Evolutionary conservation across 2,888 invertebrate species (phyloP), one percentile per base, ranked within the genome.

Genomic region (Drosophila sordidula): DNA sequence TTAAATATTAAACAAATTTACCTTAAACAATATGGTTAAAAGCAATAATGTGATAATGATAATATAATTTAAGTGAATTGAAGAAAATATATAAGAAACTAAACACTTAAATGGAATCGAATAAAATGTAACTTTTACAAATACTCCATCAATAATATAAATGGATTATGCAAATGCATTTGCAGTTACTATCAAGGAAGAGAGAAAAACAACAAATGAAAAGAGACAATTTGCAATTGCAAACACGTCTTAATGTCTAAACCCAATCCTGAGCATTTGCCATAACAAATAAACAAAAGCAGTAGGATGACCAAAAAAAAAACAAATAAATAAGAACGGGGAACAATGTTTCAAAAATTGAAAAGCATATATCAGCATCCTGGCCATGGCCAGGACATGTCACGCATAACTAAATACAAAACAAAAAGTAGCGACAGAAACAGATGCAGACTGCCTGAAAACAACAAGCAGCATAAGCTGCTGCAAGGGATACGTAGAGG

Each of bases 291-390:
- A 70, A 74, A 65, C 65, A 70, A 56, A 38, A 46, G 38, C n/a
- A 26, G 39, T 52, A 52, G 57, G 56, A 55, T 49, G 47, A 39
- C 14, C 5, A 38, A 25, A 2, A 34, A 49, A 25, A 41, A 18
- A 50, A 11, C 6, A 44, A 50, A 38, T 39, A 39, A 45, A n/a
- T 12, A 46, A 18, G 22, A 42, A 32, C 44, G 14, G 51, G 55
- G 51, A 58, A 63, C 62, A 73, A 72, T 72, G 68, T 68, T 68
- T 73, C 73, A 73, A 67, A 73, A 81, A 84, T 83, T 78, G 75
- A 84, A 81, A 80, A 84, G 73, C 84, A 80, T 81, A 81, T 75
- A 80, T 75, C 84, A 83, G 65, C 59, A 80, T 67, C 83, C 68
- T 82, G 75, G 84, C 75, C 72, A 80, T 62, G 67, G 72, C 58